Base-by-base conservation (phyloP, 2,113 vertebrate species). In the Rhinolophus sinicus region DNA sequence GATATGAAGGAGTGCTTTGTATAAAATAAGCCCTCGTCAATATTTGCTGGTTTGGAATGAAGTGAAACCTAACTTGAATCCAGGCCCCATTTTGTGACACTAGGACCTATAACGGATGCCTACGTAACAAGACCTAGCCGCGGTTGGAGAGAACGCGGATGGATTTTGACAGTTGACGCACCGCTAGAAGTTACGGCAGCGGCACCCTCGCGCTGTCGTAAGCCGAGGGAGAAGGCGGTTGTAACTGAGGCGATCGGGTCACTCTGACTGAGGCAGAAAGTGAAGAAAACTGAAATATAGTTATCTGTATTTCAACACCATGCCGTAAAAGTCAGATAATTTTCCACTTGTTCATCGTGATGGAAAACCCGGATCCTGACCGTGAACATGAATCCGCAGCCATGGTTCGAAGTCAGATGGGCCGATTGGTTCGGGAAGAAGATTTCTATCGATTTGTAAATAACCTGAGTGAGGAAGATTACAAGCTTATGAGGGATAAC, bases 401-500 rank as follows among this genome's bases (percentile, higher is more conserved):
- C 3, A 99, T 98, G 38, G 98, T 98, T 50, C 98, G 98, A 56
- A 98, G 98, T 93, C 99, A 99, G 94, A 98, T 98, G 88, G 99
- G 99, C 95, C 98, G 98, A 4, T 97, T 99, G 60, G 98, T 98
- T 97, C 97, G 98, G 86, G 99, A 99, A 82, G 99, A 99, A 97
- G 99, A 99, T 95, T 99, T 99, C 97, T 99, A 99, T 96, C 99
- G 99, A 94, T 99, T 99, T 98, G 99, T 99, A 85, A 99, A 99
- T 98, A 99, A 99, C 97, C 98, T 99, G 96, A 99, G 98, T 93
- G 99, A 99, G 90, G 99, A 99, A 64, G 99, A 99, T 96, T 99
- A 99, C 97, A 99, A 99, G 84, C 98, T 99, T 75, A 99, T 99
- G 99, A 99, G 99, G 92, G 99, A 99, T 96, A 99, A 99, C 98